Conservation (phyloP, 2,888 invertebrate species). For the Atethmia centrago region DNA sequence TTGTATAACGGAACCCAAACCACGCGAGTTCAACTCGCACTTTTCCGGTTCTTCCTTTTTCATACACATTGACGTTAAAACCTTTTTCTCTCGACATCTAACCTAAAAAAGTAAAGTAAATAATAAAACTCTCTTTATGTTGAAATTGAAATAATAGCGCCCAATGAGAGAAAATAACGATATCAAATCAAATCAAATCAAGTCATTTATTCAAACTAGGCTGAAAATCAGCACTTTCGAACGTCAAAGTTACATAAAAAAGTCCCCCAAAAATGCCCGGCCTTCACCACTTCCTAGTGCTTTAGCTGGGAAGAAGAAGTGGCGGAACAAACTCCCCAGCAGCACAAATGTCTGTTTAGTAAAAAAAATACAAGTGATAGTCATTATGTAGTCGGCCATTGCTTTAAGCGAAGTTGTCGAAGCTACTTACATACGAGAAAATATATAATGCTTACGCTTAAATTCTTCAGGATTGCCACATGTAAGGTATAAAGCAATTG, state of each 20-base stretch:
- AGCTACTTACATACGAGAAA: neutral
- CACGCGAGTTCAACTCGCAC: too few species aligned
- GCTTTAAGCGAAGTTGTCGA: neutral
- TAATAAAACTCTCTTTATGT: constrained; percentile 13
- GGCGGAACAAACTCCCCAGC: too few species aligned
- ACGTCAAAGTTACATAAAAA: too few species aligned
- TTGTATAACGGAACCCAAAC: too few species aligned
- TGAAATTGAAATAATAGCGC: neutral
- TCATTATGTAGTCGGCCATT: neutral
- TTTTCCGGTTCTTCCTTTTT: constrained; percentile 26
- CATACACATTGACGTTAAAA: constrained; percentile 13
- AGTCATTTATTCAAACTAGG: too few species aligned
- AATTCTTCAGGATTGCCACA: neutral
- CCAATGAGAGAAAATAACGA: neutral
- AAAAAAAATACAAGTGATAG: neutral
- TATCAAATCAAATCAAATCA: too few species aligned
- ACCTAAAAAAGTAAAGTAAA: constrained; percentile 9
- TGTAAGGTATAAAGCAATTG: neutral
- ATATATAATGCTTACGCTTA: neutral
- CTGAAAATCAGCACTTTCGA: too few species aligned
- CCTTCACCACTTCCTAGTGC: too few species aligned
- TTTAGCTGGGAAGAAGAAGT: too few species aligned
- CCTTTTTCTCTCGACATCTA: constrained; percentile 17
- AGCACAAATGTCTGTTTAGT: too few species aligned
- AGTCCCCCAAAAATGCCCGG: too few species aligned